Base-by-base conservation (phyloP, 2,888 invertebrate species). In the Lydus trimaculatus region DNA sequence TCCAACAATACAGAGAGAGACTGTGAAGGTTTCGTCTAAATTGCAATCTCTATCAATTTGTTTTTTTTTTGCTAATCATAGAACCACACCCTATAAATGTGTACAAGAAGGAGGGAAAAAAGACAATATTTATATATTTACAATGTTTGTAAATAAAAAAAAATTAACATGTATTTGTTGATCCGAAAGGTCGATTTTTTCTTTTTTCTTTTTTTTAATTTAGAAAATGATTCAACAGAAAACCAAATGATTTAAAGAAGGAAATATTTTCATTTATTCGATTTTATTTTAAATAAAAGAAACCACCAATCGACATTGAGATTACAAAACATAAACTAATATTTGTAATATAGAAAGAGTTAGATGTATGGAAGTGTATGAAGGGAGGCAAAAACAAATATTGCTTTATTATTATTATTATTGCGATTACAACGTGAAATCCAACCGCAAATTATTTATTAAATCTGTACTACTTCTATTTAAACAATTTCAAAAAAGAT, bases 371-470 rank as follows among this genome's bases (percentile, higher is more conserved):
- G 7, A 15, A 36, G 4, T 36, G 15, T 0, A 39, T 6, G 15
- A 0, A 15, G 39, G 39, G n/a, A 15, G 15, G n/a, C 13, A 39
- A 33, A 39, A 39, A 17, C 43, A 17, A 43, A 43, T 43, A 17
- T 36, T 36, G 13, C 7, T 43, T 11, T 7, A 28, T 28, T 28
- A 28, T 28, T 4, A 33, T 33, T 33, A 33, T 33, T 33, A 33
- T 33, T 33, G 33, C 7, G 43, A 43, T 43, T 43, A 67, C 64
- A 64, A 64, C 61, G 66, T 61, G 67, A 67, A 67, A 67, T 64
- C 67, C 64, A 67, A 67, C 67, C 67, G 67, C 67, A 67, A 67
- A 60, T 67, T 61, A 67, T 43, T 67, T 67, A 67, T 64, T 64
- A 64, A 52, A 67, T 61, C 39, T 64, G 67, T 67, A 64, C 67